phyloP scores from a whole-genome alignment of 2,113 vertebrate genomes.

The Callospermophilus lateralis region DNA sequence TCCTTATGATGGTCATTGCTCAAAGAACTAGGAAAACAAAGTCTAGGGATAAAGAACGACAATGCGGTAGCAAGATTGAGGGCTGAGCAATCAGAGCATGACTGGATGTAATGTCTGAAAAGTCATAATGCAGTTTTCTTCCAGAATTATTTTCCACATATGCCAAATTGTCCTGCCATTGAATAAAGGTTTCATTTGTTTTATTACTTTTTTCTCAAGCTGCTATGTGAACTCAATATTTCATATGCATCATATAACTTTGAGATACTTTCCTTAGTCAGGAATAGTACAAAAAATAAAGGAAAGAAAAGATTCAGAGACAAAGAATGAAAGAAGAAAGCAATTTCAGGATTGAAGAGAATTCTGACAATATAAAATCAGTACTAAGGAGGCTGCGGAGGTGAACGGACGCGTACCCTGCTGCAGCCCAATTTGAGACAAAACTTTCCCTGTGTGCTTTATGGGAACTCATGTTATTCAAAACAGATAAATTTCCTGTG shows the following conservation, averaged over 20 bases:
- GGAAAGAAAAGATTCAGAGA: neutral
- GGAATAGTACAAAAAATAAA: neutral
- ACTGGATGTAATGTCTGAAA: neutral
- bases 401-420: neutral
- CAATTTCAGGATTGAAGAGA: neutral
- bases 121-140: neutral
- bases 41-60: neutral
- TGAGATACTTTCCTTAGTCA: neutral
- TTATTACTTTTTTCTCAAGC: neutral
- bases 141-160: neutral
- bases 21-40: constrained; percentile 37
- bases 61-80: neutral
- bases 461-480: neutral
- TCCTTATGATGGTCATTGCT: constrained; percentile 5
- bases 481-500: neutral
- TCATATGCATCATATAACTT: neutral
- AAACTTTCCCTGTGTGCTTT: neutral
- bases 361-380: neutral
- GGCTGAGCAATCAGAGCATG: neutral
- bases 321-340: neutral
- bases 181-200: constrained; percentile 18
- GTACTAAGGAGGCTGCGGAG: neutral
- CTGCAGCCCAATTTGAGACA: neutral
- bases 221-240: neutral
- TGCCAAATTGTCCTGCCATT: neutral